Percentiles rank a stretch among this genome's conserved stretches.
phyloP scores from a whole-genome alignment of 2,113 vertebrate species.

The Cryptotis parvus region DNA sequence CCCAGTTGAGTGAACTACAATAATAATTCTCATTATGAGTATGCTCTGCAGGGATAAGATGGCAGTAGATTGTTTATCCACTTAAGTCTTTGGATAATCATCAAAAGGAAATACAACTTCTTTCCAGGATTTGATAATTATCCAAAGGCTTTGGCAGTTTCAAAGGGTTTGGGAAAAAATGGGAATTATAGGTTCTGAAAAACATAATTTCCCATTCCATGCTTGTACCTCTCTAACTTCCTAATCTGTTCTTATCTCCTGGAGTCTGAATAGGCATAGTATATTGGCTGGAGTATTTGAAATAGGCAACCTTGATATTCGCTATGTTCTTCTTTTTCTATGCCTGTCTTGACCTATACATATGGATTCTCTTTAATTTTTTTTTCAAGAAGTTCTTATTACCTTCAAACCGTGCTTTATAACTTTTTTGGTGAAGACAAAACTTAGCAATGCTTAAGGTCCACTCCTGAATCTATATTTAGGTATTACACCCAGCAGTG shows the following conservation, averaged over 20 bases:
- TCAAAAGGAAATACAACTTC: neutral
- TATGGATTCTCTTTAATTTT: neutral
- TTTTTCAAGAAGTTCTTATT: neutral
- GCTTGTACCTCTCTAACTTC: no score
- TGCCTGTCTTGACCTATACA: neutral
- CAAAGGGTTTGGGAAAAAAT: neutral
- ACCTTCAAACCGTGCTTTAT: neutral
- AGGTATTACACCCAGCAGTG: no score
- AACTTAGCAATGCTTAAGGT: no score
- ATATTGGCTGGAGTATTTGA: neutral
- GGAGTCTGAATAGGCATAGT: no score
- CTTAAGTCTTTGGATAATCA: neutral
- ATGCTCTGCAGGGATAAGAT: neutral
- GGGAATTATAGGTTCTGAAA: neutral
- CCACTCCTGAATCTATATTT: no score
- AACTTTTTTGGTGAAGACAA: no score
- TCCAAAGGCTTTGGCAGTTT: neutral
- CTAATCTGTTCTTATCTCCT: no score
- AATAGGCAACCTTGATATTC: neutral
- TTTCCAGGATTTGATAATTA: neutral
- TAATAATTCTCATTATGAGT: neutral
- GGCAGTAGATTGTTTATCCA: neutral
- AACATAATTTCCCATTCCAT: neutral
- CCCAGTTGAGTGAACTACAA: neutral
- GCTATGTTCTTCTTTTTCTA: neutral